Percentiles rank a stretch among this genome's conserved stretches.
These are phyloP conservation scores for Tamandua tetradactyla DNA, from an alignment of 2,797 vertebrate genomes.

Conservation along the genomic window DNA sequence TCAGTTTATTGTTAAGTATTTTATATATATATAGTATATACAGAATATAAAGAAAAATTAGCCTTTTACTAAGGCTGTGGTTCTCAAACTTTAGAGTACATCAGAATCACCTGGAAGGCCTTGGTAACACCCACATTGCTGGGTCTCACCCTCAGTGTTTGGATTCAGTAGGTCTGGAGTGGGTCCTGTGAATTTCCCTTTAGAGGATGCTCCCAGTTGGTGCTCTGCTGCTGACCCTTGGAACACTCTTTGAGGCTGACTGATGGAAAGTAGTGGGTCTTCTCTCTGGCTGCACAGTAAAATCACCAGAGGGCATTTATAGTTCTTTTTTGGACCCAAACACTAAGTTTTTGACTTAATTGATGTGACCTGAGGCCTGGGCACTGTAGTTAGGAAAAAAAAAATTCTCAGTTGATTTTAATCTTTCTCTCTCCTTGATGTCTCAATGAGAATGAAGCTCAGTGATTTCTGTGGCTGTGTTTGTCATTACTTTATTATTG, in stretches of 20 bases:
- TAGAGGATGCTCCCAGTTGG: not conserved
- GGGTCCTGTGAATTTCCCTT: not conserved
- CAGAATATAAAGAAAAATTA: not conserved
- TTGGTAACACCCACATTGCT: not conserved
- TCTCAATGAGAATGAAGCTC: not conserved
- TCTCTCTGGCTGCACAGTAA: fast-evolving
- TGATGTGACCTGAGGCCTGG: not conserved
- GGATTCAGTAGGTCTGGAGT: not conserved
- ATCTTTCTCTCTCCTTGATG: not conserved
- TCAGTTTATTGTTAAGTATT: not conserved
- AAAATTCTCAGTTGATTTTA: not conserved
- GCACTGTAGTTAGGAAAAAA: not conserved
- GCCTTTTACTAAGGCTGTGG: not conserved
- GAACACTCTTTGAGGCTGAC: not conserved
- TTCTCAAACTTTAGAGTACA: not conserved
- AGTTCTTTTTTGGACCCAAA: not conserved
- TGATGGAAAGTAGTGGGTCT: not conserved
- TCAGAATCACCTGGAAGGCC: not conserved
- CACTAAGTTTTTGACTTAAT: not conserved
- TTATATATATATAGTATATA: not conserved
- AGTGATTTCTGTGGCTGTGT: not conserved
- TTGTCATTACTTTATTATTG: slow-evolving; percentile 26
- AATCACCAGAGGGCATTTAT: not conserved
- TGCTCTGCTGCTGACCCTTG: not conserved
- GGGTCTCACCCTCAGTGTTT: not conserved